Evolutionary conservation across 2,797 vertebrate genomes (phyloP), one percentile per base, ranked within the genome.

Genomic region (Selene dorsalis): DNA sequence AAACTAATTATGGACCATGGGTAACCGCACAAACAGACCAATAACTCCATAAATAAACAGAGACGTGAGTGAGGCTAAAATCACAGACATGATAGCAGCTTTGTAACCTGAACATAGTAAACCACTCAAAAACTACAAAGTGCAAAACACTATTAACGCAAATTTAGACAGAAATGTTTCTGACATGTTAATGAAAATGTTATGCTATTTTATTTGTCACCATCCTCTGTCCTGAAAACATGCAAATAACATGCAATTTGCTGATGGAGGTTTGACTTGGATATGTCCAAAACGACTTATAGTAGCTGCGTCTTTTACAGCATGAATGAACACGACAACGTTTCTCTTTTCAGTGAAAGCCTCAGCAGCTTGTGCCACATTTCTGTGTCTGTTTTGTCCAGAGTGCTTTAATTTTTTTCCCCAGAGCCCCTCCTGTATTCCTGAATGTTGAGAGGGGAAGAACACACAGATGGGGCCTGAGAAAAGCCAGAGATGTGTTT

Each of bases 391-490:
- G 22, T 84, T 84, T 74, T 32, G 83, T 69, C 47, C 60, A 22
- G 39, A 69, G 11, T 7, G 2, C 18, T 61, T 75, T 16, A 63
- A 61, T 82, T 83, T 73, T 0, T 0, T 22, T 76, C 79, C 82
- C 84, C 20, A 67, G 85, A 85, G 86, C 22, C 67, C 71, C 47
- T 56, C 57, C 32, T 47, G 50, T 77, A 62, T 30, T 77, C 73
- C 81, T 17, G 78, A 88, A 79, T 80, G 83, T 68, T 67, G 43
- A 43, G 58, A 57, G 35, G 60, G 52, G 20, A 28, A 11, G 16
- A 65, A 41, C 4, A 22, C 56, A 72, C 90, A 90, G 86, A 89
- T 89, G 87, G 87, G 86, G 22, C 61, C 74, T 24, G 50, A 80
- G 71, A 66, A 70, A 75, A 72, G 70, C 30, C 61, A 70, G 72